Evolutionary conservation across 2,113 vertebrate species (phyloP).

Genomic region (Hemibagrus wyckioides): DNA sequence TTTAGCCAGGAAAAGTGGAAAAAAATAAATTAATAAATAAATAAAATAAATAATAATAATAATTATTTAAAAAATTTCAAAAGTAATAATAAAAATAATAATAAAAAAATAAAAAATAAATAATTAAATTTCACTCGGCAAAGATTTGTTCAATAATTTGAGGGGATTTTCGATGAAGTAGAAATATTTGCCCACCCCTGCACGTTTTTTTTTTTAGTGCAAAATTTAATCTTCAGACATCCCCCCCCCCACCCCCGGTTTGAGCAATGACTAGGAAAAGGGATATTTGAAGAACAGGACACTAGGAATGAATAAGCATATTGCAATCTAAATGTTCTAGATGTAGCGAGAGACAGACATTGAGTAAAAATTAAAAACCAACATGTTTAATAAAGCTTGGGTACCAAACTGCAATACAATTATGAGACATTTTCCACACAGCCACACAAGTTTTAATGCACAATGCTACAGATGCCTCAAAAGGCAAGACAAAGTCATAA

Average conservation of each 20-base stretch:
- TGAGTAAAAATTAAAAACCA: constrained; percentile 93
- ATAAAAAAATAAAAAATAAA: too few species aligned
- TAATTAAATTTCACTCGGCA: constrained; percentile 1
- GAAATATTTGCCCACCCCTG: constrained; percentile 9
- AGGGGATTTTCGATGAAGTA: constrained; percentile 1
- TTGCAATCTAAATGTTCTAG: constrained; percentile 80
- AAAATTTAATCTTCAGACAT: constrained; percentile 27
- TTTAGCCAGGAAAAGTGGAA: not conserved
- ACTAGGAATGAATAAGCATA: constrained; percentile 76
- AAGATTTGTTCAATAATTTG: not conserved
- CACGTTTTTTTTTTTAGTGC: constrained; percentile 12
- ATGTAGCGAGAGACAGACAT: constrained; percentile 98
- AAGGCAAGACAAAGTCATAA: constrained; percentile 71
- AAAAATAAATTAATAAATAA: too few species aligned
- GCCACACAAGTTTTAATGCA: constrained; percentile 83
- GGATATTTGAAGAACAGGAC: constrained; percentile 91
- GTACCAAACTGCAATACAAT: constrained; percentile 93
- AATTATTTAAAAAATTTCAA: too few species aligned
- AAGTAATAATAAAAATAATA: too few species aligned
- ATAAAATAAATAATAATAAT: too few species aligned
- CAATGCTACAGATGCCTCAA: constrained; percentile 78
- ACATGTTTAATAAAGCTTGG: constrained; percentile 96
- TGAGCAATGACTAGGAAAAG: constrained; percentile 59
- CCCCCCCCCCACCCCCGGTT: not conserved
- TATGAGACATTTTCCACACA: constrained; percentile 82